Evolutionary conservation across 2,888 invertebrate species (phyloP).

Genomic region (Amiota minor): DNA sequence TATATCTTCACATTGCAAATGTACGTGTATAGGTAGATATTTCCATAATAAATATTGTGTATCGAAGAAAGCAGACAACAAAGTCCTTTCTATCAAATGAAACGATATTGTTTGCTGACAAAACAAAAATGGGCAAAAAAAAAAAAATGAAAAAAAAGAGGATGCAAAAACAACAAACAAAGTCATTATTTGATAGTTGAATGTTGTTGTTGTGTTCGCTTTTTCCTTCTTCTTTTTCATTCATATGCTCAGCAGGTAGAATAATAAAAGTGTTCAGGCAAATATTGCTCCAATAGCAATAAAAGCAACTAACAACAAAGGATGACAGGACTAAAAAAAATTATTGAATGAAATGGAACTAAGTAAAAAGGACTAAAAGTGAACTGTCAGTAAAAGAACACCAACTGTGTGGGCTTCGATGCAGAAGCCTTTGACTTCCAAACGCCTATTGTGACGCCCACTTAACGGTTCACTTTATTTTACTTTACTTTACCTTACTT

Average conservation of each 20-base stretch:
- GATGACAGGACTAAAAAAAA: background rate
- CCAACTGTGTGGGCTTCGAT: background rate
- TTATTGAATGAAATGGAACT: background rate
- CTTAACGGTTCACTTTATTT: too few species aligned
- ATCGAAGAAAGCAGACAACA: too few species aligned
- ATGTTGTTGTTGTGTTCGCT: background rate
- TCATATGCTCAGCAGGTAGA: background rate
- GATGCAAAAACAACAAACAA: background rate
- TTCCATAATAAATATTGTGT: too few species aligned
- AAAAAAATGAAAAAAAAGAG: background rate
- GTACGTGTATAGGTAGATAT: too few species aligned
- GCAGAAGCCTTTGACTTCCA: background rate
- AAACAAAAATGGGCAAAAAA: background rate
- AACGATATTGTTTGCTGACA: conserved; percentile 17
- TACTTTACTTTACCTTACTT: too few species aligned
- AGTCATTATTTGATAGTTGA: conserved; percentile 2
- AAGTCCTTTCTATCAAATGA: too few species aligned
- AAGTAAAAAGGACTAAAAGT: background rate
- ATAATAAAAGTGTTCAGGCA: conserved; percentile 11
- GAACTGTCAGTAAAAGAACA: background rate
- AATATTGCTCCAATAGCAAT: conserved; percentile 7
- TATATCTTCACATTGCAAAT: too few species aligned
- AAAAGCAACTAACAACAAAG: background rate
- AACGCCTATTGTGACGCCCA: background rate
- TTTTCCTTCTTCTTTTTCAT: background rate